These are phyloP conservation scores for Panulirus ornatus DNA, from an alignment of 1,140 invertebrate species.

Conservation along the genomic window DNA sequence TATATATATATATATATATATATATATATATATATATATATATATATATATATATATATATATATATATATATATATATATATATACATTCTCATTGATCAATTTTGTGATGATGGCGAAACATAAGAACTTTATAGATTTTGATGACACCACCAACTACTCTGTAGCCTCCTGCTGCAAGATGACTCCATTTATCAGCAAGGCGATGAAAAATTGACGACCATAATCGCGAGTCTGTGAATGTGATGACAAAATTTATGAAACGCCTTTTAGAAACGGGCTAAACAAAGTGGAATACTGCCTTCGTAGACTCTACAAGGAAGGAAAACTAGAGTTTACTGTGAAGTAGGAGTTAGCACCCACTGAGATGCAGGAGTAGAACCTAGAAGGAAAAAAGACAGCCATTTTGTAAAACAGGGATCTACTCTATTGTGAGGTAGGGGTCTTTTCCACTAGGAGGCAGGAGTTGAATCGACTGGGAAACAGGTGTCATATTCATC, in stretches of 20 bases:
- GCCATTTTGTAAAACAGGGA: too few relatives aligned
- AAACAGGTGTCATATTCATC: too few relatives aligned
- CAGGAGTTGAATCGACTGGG: too few relatives aligned
- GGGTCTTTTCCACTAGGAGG: too few relatives aligned
- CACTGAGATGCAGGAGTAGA: too few relatives aligned
- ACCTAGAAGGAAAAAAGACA: too few relatives aligned
- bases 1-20: conserved; percentile 20
- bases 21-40: conserved; percentile 3
- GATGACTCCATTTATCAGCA: not conserved
- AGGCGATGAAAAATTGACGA: not conserved
- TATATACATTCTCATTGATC: too few relatives aligned
- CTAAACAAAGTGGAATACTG: too few relatives aligned
- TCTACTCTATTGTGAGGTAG: too few relatives aligned
- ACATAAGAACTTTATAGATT: not conserved
- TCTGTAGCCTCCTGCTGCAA: not conserved
- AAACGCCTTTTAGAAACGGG: not conserved
- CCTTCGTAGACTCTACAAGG: too few relatives aligned
- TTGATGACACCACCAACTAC: not conserved
- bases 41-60: conserved; percentile 14
- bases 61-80: conserved; percentile 14
- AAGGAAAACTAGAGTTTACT: too few relatives aligned
- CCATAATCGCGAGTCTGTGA: not conserved
- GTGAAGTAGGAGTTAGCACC: too few relatives aligned
- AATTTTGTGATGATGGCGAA: not conserved
- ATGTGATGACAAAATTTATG: not conserved